Evolutionary conservation across 1,140 invertebrate genomes (phyloP).

Genomic region (Medauroidea extradentata): DNA sequence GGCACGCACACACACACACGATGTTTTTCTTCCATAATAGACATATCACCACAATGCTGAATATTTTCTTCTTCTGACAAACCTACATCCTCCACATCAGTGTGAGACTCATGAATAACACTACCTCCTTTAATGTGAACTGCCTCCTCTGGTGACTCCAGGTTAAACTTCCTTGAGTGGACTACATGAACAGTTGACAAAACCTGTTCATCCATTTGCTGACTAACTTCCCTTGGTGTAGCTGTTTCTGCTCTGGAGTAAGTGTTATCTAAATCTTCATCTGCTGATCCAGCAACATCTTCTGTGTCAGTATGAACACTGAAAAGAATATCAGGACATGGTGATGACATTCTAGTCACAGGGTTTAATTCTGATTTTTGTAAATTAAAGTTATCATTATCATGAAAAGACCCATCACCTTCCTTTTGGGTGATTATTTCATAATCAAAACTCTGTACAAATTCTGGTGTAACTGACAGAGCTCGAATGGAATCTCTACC

Average conservation of each 20-base stretch:
- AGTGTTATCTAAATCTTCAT: constrained; percentile 37
- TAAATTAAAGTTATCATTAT: too few relatives aligned
- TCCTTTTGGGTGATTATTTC: constrained; percentile 32
- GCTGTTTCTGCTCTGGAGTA: constrained; percentile 26
- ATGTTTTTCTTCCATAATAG: constrained; percentile 18
- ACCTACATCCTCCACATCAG: constrained; percentile 50
- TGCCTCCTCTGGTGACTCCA: constrained; percentile 41
- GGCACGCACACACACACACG: constrained; percentile 26
- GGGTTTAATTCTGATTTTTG: not conserved
- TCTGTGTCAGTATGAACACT: constrained; percentile 47
- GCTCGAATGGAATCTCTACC: constrained; percentile 21
- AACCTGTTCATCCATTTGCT: constrained; percentile 40
- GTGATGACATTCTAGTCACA: constrained; percentile 3
- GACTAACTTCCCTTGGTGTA: constrained; percentile 32
- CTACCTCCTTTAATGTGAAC: constrained; percentile 46
- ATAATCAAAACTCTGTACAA: constrained; percentile 25
- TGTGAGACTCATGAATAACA: constrained; percentile 37
- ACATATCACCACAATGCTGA: constrained; percentile 3
- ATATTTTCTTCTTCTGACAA: constrained; percentile 24
- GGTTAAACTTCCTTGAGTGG: constrained; percentile 40
- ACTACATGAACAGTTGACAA: constrained; percentile 44
- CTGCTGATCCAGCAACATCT: constrained; percentile 48
- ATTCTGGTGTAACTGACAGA: constrained; percentile 27
- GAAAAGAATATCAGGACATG: constrained; percentile 20
- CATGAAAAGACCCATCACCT: constrained; percentile 25